Percentiles rank a stretch among this genome's conserved stretches.
These are phyloP conservation scores for Tineola bisselliella DNA, from an alignment of 2,888 invertebrate genomes.

Conservation along the genomic window DNA sequence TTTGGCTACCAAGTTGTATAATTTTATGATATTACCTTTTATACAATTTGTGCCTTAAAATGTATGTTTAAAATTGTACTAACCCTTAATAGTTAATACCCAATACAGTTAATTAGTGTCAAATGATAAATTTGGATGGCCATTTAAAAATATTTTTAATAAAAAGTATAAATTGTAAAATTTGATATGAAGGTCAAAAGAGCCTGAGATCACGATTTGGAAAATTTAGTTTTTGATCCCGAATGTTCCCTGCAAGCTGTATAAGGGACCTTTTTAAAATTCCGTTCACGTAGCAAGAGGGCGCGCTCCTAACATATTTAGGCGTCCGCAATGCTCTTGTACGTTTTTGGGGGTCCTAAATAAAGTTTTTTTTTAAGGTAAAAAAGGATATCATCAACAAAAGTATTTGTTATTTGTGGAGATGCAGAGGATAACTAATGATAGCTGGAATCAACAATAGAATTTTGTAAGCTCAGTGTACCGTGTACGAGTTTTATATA, in stretches of 20 bases:
- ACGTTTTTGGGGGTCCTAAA: conserved; percentile 26
- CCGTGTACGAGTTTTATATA: too few relatives aligned
- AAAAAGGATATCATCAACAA: background rate
- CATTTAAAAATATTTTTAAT: background rate
- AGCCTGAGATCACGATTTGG: background rate
- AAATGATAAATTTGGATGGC: too few relatives aligned
- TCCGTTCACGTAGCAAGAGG: conserved; percentile 46
- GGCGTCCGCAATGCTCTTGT: conserved; percentile 49
- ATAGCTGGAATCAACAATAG: background rate
- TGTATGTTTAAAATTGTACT: too few relatives aligned
- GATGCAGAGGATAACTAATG: background rate
- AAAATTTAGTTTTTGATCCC: conserved; percentile 12
- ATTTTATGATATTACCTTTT: background rate
- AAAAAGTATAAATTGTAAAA: background rate
- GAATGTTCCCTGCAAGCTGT: conserved; percentile 31
- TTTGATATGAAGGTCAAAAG: background rate
- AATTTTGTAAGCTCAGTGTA: background rate
- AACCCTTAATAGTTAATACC: too few relatives aligned
- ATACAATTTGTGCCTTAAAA: background rate
- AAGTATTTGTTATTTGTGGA: conserved; percentile 2
- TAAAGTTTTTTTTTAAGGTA: conserved; percentile 5
- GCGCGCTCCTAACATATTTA: conserved; percentile 55
- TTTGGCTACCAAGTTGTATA: background rate
- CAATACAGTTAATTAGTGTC: too few relatives aligned
- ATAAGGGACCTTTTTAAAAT: conserved; percentile 56